Base-by-base conservation (phyloP, 2,797 vertebrate genomes). In the Toxotes lorentzi region DNA sequence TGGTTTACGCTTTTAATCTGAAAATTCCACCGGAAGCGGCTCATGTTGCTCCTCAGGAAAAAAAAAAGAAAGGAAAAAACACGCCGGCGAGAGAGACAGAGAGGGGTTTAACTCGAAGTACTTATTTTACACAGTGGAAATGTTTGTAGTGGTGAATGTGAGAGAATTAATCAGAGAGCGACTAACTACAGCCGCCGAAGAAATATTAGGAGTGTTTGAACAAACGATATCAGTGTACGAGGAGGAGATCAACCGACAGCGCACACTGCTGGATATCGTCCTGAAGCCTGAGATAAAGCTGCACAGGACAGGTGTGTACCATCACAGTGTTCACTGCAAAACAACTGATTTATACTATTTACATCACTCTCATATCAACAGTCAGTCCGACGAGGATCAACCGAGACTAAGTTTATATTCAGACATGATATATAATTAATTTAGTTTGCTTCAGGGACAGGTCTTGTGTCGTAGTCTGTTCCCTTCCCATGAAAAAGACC, bases 231-330 rank as follows among this genome's bases (percentile, higher is more conserved):
- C 35, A 3, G 69, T 77, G 35, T 88, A 86, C 30, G 74, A 90
- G 38, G 72, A 85, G n/a, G 86, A 90, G 65, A 68, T 87, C 47
- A 38, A 48, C 0, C 85, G 78, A 35, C 90, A 90, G 56, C 80
- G 90, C n/a, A 89, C 16, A 48, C 66, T 86, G 76, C 35, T 89
- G 82, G 71, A 86, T 4, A 16, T 62, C 10, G 35, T 43, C 12
- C 70, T 59, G 30, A 85, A 81, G 32, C 85, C 85, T 4, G 40
- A 61, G 0, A 21, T 67, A 4, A 72, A 61, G 24, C 34, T 64
- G n/a, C 51, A n/a, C 32, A 56, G 47, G 27, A 53, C 23, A 50
- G 76, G 83, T 87, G 4, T 14, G 73, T 62, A 4, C 10, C 5
- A 9, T 5, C 4, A 16, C 8, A 0, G 7, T 19, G 2, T 21